Base-by-base conservation (phyloP, 2,113 vertebrate genomes). In the Kryptolebias marmoratus region DNA sequence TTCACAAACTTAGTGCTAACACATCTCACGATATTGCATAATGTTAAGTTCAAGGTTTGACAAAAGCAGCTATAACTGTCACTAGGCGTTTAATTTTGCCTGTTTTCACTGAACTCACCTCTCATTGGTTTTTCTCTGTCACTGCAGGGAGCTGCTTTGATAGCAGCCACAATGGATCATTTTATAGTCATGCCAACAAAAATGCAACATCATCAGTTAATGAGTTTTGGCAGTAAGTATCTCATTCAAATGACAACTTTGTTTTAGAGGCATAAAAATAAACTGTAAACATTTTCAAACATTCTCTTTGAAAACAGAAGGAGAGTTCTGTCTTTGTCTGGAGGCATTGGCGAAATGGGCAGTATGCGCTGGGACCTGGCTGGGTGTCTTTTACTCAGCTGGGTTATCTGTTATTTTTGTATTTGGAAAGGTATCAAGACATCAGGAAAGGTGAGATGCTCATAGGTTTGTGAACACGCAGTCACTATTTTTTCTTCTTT, bases 281-380 rank as follows among this genome's bases (percentile, higher is more conserved):
- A 14, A 15, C 14, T 14, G 12, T 48, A 15, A 48, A 48, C 4
- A 13, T 14, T 14, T 48, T 14, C 22, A 22, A 22, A 22, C 22
- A 15, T 48, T 48, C 14, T 15, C 14, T 16, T 8, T 53, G 18
- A 22, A 53, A 53, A 53, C 50, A 53, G 50, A 22, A 16, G 50
- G n/a, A 53, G 50, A 53, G 50, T 53, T 53, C 50, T 53, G 5
- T n/a, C 18, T 53, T 53, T 53, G 50, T 53, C 50, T 53, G 50
- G 50, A 22, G 50, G 50, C 1, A 53, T 53, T 53, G 50, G 22
- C 6, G 50, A 53, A 7, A 53, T 53, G 50, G 50, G 50, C 50
- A 9, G 50, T 16, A 9, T 53, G 50, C 50, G 50, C 50, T 53
- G 50, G 50, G 50, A 53, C 50, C 50, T 53, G n/a, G 50, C 50